Evolutionary conservation across 2,888 invertebrate species (phyloP), one percentile per base, ranked within the genome.

Genomic region (Caenorhabditis zanzibari): DNA sequence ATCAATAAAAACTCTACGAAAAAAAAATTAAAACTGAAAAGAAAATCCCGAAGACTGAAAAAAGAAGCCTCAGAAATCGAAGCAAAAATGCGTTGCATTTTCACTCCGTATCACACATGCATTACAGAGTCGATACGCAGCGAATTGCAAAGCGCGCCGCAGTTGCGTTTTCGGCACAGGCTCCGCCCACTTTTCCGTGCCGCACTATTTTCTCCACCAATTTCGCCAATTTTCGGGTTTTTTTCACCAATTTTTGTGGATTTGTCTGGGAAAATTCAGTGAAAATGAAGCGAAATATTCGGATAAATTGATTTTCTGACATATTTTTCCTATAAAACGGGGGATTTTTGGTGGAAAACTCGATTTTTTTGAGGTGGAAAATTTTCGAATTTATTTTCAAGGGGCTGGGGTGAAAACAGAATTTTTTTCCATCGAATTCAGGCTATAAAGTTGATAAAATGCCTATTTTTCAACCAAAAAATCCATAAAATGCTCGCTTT

Each of bases 31-130:
- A 76, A 47, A 2, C 22, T n/a, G 4, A 5, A 10, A n/a, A 54
- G 26, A 28, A 49, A 49, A n/a, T 22, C 5, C 10, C n/a, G n/a
- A 75, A 59, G 58, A 58, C 32, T 14, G 49, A 26, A 22, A 38
- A 47, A 56, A 22, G 52, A 61, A 61, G 52, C 38, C 19, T 64
- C 35, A 41, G 49, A 44, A 44, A 28, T 10, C 32, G 19, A 32
- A 12, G 44, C 35, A 24, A 10, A 7, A n/a, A 24, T 28, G 49
- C 35, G 28, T 38, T 38, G 9, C 38, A 28, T 24, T 32, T 35
- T 49, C 7, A 26, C 83, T 83, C 19, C 84, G 84, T 84, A 84
- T 84, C 84, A n/a, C 49, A 9, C 35, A 64, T 49, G 76, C n/a
- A 52, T 26, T 58, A 68, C 16, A 22, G 76, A 38, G 84, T 81